These are phyloP conservation scores for Catotricha subobsoleta DNA, from an alignment of 2,888 invertebrate genomes.

Conservation along the genomic window DNA sequence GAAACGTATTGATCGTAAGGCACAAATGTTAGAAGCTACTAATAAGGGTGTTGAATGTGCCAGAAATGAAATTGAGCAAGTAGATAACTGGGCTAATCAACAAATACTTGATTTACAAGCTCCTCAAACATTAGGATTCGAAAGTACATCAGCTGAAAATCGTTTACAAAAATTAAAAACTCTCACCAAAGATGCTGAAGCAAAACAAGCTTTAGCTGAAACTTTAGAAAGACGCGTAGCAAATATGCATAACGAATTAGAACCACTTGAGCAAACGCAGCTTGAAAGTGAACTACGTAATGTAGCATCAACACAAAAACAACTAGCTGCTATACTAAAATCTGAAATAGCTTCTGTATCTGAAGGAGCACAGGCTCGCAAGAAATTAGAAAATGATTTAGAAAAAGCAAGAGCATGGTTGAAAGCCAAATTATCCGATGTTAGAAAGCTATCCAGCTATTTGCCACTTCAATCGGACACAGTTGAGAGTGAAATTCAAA, in stretches of 20 bases:
- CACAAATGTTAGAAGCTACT: slow-evolving; percentile 66
- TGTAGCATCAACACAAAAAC: slow-evolving; percentile 55
- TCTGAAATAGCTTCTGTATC: slow-evolving; percentile 54
- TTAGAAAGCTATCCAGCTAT: slow-evolving; percentile 50
- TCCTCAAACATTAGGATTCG: slow-evolving; percentile 53
- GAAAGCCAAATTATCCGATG: slow-evolving; percentile 53
- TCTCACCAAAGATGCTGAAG: slow-evolving; percentile 65
- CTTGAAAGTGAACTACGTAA: slow-evolving; percentile 54
- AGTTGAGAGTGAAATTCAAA: slow-evolving; percentile 64
- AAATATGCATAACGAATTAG: slow-evolving; percentile 69
- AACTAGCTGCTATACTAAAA: slow-evolving; percentile 50
- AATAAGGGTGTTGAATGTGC: slow-evolving; percentile 68
- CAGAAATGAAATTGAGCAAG: slow-evolving; percentile 58
- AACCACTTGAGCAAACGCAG: slow-evolving; percentile 64
- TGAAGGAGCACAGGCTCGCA: slow-evolving; percentile 51
- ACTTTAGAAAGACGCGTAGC: slow-evolving; percentile 66
- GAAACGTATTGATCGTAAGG: slow-evolving; percentile 68
- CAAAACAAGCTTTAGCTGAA: slow-evolving; percentile 64
- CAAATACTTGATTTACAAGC: slow-evolving; percentile 48
- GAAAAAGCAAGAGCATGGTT: slow-evolving; percentile 69
- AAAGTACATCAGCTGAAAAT: slow-evolving; percentile 58
- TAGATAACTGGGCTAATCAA: slow-evolving; percentile 61
- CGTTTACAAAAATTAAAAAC: slow-evolving; percentile 52
- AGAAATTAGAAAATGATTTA: slow-evolving; percentile 57
- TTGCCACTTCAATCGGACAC: slow-evolving; percentile 61